Percentiles rank a stretch among this genome's conserved stretches.
phyloP scores from a whole-genome alignment of 2,797 vertebrate genomes.

The Rhinogobio ventralis region DNA sequence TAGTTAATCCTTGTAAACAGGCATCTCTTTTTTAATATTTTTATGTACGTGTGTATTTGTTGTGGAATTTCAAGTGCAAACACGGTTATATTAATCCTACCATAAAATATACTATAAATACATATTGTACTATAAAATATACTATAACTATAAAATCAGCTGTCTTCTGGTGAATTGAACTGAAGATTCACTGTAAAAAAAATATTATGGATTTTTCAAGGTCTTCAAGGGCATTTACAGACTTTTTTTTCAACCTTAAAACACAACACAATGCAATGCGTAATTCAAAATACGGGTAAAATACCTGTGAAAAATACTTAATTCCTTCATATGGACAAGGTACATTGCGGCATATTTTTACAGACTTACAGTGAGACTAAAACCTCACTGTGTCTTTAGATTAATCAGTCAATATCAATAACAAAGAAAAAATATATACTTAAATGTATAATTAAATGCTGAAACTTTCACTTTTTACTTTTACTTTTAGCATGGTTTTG shows the following conservation, averaged over 20 bases:
- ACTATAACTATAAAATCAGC: not conserved
- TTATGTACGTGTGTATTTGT: conserved; percentile 5
- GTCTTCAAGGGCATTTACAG: not conserved
- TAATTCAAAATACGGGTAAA: not conserved
- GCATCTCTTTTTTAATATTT: too few species aligned
- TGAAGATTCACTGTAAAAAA: not conserved
- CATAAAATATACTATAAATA: not conserved
- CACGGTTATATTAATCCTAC: not conserved
- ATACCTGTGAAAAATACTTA: not conserved
- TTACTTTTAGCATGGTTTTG: not conserved
- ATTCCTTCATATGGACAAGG: not conserved
- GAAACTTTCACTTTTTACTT: not conserved
- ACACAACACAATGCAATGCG: not conserved
- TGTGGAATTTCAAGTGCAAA: not conserved
- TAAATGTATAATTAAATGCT: not conserved
- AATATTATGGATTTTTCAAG: not conserved
- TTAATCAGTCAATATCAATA: not conserved
- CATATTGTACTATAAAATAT: not conserved
- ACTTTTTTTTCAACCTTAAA: not conserved
- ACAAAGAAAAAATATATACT: not conserved
- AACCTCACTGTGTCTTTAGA: not conserved
- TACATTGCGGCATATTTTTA: not conserved
- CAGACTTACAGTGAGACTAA: not conserved
- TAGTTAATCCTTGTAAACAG: not conserved
- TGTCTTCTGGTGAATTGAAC: not conserved